Percentiles rank a stretch among this genome's conserved stretches.
phyloP scores from a whole-genome alignment of 2,888 invertebrate species.

The Apamea crenata region DNA sequence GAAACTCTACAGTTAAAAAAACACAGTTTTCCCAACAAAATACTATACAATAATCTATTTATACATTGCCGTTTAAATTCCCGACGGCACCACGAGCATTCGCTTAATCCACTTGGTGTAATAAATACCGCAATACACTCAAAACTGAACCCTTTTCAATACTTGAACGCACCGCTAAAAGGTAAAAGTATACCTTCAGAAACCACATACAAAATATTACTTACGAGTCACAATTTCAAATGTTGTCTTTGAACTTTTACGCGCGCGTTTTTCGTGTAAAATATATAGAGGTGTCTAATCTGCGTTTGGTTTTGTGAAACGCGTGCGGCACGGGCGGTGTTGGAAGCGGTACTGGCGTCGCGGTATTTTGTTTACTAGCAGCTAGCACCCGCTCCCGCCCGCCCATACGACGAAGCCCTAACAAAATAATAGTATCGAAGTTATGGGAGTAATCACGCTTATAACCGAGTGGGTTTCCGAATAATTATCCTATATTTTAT shows the following conservation, averaged over 20 bases:
- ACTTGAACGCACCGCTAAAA: conserved; percentile 10
- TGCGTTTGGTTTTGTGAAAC: conserved; percentile 58
- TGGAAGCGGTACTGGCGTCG: conserved; percentile 65
- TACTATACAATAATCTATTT: conserved; percentile 34
- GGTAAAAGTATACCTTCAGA: conserved; percentile 5
- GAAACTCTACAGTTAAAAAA: not conserved
- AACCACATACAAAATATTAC: conserved; percentile 52
- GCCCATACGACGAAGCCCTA: conserved; percentile 68
- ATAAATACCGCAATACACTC: conserved; percentile 59
- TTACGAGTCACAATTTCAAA: conserved; percentile 63
- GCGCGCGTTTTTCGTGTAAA: conserved; percentile 66
- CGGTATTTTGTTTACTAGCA: conserved; percentile 64
- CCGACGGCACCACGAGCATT: conserved; percentile 38
- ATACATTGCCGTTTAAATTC: conserved; percentile 53
- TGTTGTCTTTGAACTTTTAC: conserved; percentile 63
- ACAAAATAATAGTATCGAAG: conserved; percentile 58
- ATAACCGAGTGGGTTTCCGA: conserved; percentile 25
- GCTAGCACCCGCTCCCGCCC: conserved; percentile 66
- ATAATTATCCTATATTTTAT: conserved; percentile 24
- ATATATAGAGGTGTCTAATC: conserved; percentile 50
- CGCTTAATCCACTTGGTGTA: conserved; percentile 59
- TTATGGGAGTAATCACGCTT: conserved; percentile 47
- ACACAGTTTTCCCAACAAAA: not conserved
- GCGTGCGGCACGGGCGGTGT: conserved; percentile 67
- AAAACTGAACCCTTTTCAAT: conserved; percentile 47